phyloP scores from a whole-genome alignment of 2,888 invertebrate genomes.

The Latrodectus elegans region DNA sequence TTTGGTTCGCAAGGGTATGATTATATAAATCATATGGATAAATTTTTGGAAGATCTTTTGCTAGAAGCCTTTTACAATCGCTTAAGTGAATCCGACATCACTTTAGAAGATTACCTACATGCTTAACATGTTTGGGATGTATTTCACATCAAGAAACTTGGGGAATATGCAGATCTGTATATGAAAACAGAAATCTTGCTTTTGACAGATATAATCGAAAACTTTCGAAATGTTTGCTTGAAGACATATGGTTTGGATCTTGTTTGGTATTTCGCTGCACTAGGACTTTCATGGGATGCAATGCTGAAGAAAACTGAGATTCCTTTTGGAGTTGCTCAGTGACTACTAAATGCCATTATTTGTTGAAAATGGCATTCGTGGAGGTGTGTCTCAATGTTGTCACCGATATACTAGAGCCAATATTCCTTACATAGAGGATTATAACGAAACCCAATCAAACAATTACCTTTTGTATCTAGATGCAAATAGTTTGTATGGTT shows the following conservation, averaged over 20 bases:
- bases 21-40: background rate
- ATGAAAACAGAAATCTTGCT: constrained; percentile 72
- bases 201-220: constrained; percentile 73
- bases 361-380: background rate
- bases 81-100: background rate
- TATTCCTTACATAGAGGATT: background rate
- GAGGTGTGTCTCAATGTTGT: background rate
- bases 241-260: too few species aligned
- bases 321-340: too few species aligned
- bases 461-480: background rate
- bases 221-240: constrained; percentile 72
- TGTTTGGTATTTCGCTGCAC: too few species aligned
- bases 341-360: background rate
- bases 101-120: constrained; percentile 69
- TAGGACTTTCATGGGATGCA: too few species aligned
- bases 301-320: too few species aligned
- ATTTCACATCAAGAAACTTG: too few species aligned
- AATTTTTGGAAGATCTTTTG: background rate
- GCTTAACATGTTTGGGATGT: constrained; percentile 35
- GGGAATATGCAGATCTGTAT: constrained; percentile 71
- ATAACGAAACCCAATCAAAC: background rate
- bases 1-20: background rate
- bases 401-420: background rate
- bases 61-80: background rate
- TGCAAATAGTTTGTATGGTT: too few species aligned